Conservation (phyloP, 2,113 vertebrate genomes). For the Promerops cafer region DNA sequence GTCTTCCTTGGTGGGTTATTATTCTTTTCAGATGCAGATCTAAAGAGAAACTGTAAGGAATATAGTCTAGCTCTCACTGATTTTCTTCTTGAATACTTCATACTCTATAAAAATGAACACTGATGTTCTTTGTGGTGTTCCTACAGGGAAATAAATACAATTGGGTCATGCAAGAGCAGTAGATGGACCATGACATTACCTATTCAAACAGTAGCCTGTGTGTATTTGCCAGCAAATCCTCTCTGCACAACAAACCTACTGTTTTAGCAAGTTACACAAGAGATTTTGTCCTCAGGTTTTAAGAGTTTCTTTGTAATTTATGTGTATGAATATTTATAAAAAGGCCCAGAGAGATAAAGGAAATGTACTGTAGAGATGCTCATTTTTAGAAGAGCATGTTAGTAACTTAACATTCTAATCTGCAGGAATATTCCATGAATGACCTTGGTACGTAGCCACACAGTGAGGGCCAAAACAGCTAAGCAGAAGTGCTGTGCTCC, state of each 20-base stretch:
- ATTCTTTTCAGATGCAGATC: neutral
- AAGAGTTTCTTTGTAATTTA: neutral
- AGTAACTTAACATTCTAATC: neutral
- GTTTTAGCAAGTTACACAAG: slow-evolving; percentile 43
- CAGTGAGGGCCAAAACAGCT: neutral
- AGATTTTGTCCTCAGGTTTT: neutral
- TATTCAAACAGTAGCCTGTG: slow-evolving; percentile 51
- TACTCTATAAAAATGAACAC: neutral
- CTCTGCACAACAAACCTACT: slow-evolving; percentile 37
- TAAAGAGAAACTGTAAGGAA: neutral
- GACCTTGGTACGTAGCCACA: neutral
- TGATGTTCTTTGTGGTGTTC: slow-evolving; percentile 39
- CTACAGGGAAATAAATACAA: slow-evolving; percentile 27
- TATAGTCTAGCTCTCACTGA: neutral
- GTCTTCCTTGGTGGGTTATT: neutral
- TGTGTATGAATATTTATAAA: neutral
- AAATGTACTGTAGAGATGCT: neutral
- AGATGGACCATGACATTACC: slow-evolving; percentile 64
- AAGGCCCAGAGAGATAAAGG: neutral
- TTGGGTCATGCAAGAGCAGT: slow-evolving; percentile 51
- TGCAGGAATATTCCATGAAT: neutral
- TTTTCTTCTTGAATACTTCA: slow-evolving; percentile 26
- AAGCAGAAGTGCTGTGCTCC: neutral
- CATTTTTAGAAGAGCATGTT: neutral
- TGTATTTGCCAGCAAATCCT: slow-evolving; percentile 45